Conservation (phyloP, 1,140 invertebrate species). For the Apocrypta bakeri region DNA sequence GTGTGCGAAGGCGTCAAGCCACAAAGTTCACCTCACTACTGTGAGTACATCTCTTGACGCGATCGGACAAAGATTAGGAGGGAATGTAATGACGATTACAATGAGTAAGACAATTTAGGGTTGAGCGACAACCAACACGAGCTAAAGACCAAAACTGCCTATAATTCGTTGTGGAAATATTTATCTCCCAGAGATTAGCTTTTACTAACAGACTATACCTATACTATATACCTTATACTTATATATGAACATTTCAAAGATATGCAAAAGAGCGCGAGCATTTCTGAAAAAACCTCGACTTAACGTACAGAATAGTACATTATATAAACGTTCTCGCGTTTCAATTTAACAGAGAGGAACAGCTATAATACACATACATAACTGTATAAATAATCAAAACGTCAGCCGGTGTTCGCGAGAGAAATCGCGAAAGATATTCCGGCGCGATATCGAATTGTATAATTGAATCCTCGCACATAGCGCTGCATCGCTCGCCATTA, state of each 20-base stretch:
- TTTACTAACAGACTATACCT: no score
- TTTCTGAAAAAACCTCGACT: no score
- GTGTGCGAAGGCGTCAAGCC: background rate
- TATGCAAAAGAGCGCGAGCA: no score
- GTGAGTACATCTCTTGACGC: background rate
- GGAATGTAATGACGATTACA: conserved; percentile 2
- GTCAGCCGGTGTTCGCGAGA: background rate
- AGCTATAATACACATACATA: no score
- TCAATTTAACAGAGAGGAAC: no score
- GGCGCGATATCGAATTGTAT: conserved; percentile 25
- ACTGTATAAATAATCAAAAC: background rate
- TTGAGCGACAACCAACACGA: background rate
- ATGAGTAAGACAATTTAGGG: conserved; percentile 30
- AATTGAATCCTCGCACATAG: conserved; percentile 19
- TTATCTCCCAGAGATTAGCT: no score
- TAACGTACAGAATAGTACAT: no score
- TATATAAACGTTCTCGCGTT: no score
- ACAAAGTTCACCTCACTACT: background rate
- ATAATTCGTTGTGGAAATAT: background rate
- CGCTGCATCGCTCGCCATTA: background rate
- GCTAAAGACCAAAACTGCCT: no score
- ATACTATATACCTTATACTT: no score
- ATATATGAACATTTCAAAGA: no score
- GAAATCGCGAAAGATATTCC: background rate
- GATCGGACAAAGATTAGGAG: conserved; percentile 31